Conservation (phyloP, 2,888 invertebrate genomes). For the Troides oblongomaculatus region DNA sequence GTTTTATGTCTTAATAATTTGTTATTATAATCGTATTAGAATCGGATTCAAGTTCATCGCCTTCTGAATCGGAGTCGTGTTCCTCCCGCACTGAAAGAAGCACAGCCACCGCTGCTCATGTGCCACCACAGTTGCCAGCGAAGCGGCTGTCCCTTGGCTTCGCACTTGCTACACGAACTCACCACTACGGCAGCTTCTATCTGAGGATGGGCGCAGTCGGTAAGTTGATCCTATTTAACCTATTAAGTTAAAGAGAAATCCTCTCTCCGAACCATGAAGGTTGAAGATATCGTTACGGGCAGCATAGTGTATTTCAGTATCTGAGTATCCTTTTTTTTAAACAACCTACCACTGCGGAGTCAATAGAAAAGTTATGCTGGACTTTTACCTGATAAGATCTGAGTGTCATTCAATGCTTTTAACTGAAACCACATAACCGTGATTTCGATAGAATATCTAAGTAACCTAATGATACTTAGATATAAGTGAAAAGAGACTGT, state of each 20-base stretch:
- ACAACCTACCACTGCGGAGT: no score
- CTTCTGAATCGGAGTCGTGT: conserved; percentile 72
- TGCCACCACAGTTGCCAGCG: conserved; percentile 60
- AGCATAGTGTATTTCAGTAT: no score
- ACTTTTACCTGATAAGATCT: no score
- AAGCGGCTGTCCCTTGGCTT: conserved; percentile 76
- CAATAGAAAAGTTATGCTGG: no score
- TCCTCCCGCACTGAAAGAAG: conserved; percentile 81
- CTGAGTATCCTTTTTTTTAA: no score
- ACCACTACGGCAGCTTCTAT: conserved; percentile 95
- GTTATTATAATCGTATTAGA: conserved; percentile 43
- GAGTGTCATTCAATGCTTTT: no score
- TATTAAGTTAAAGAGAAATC: not conserved
- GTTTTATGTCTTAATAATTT: no score
- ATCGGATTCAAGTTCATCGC: conserved; percentile 67
- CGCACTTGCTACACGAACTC: conserved; percentile 77
- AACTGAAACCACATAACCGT: no score
- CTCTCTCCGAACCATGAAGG: not conserved
- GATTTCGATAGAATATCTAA: no score
- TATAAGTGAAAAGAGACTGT: no score
- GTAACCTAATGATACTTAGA: no score
- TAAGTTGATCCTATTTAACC: conserved; percentile 58
- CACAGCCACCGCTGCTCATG: conserved; percentile 67
- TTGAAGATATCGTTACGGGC: not conserved
- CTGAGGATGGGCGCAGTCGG: conserved; percentile 95